Conservation (phyloP, 2,797 vertebrate genomes). For the Oryzias sinensis region DNA sequence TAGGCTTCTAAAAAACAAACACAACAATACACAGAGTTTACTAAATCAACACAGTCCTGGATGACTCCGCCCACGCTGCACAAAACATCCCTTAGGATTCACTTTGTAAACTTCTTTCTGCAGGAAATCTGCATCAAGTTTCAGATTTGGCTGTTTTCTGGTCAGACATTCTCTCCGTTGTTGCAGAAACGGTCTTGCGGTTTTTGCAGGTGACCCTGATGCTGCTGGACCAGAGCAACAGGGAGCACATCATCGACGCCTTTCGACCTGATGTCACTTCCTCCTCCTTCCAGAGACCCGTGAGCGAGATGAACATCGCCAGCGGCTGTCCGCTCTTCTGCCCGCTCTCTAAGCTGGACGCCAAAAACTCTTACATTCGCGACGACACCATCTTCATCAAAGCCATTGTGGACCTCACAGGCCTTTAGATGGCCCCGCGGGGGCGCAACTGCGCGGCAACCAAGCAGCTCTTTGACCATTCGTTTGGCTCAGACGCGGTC, state of each 20-base stretch:
- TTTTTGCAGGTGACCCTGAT: conserved; percentile 89
- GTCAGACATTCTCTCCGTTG: no score
- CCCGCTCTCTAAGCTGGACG: conserved; percentile 89
- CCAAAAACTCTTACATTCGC: conserved; percentile 92
- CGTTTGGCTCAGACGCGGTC: conserved; percentile 44
- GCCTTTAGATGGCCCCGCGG: conserved; percentile 77
- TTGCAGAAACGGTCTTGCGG: not conserved
- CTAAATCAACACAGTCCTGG: no score
- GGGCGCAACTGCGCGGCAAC: conserved; percentile 27
- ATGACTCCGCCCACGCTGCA: no score
- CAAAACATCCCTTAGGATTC: no score
- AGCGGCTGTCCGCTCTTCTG: conserved; percentile 98
- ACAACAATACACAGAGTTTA: no score
- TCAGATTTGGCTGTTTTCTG: no score
- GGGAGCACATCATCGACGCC: conserved; percentile 96
- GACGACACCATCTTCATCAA: conserved; percentile 98
- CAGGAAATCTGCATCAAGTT: no score
- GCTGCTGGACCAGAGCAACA: conserved; percentile 96
- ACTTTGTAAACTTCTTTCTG: no score
- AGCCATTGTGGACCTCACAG: conserved; percentile 95
- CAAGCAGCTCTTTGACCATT: conserved; percentile 57
- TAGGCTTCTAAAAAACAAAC: no score
- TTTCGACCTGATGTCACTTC: conserved; percentile 93
- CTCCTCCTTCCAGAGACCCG: conserved; percentile 93
- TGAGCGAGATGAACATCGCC: conserved; percentile 97